Percentiles rank a stretch among this genome's conserved stretches.
Conservation (phyloP, 2,113 vertebrate genomes). For the Phainopepla nitens region DNA sequence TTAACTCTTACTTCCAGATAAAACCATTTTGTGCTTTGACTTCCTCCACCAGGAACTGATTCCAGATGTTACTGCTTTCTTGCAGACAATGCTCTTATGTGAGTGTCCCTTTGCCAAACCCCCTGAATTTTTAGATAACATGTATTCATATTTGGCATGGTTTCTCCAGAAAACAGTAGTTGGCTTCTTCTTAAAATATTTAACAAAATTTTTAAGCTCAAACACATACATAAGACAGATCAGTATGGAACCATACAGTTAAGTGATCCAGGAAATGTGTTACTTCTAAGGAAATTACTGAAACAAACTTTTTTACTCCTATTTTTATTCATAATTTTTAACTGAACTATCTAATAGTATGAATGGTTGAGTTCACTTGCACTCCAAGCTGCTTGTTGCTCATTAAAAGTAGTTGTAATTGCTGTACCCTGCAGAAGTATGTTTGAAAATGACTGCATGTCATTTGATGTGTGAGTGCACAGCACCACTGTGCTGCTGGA, state of each 20-base stretch:
- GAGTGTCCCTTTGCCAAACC: not conserved
- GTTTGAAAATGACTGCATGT: not conserved
- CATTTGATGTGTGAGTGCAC: not conserved
- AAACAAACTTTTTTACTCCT: not conserved
- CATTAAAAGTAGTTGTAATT: not conserved
- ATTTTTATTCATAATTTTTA: not conserved
- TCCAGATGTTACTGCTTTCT: not conserved
- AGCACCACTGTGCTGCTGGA: not conserved
- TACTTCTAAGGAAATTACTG: not conserved
- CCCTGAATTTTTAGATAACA: not conserved
- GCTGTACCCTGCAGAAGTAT: not conserved
- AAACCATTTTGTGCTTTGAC: not conserved
- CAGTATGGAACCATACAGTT: not conserved
- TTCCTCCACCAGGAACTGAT: not conserved
- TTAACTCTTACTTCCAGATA: not conserved
- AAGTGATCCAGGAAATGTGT: not conserved
- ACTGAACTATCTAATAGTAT: not conserved
- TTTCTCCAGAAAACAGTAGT: not conserved
- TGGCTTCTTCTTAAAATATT: not conserved
- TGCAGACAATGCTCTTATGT: not conserved
- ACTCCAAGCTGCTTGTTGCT: not conserved
- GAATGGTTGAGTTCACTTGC: not conserved
- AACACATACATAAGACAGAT: not conserved
- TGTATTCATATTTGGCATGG: not conserved
- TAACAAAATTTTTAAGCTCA: not conserved